Conservation (phyloP, 2,113 vertebrate species). For the Microtus oregoni region DNA sequence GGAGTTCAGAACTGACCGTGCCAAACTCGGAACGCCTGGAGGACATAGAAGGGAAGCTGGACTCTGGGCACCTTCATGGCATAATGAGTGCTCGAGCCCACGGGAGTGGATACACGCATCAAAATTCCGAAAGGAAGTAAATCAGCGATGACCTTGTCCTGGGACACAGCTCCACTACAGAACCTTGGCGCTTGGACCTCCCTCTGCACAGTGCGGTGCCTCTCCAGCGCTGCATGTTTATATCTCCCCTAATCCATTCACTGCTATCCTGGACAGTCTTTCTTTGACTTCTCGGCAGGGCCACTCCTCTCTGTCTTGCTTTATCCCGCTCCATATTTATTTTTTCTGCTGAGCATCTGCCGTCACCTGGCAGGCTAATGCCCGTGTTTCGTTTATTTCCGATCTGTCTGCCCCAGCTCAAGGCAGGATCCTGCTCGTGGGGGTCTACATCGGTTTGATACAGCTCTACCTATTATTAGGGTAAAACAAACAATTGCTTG, state of each 20-base stretch:
- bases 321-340: neutral
- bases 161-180: neutral
- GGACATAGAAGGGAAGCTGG: no score
- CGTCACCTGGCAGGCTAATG: neutral
- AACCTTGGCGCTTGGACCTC: neutral
- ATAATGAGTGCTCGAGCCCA: neutral
- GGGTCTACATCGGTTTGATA: neutral
- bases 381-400: neutral
- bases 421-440: neutral
- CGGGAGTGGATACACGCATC: neutral
- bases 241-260: neutral
- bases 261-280: no score
- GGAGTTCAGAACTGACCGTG: neutral
- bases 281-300: no score
- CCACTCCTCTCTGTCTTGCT: neutral
- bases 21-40: neutral
- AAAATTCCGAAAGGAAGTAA: neutral
- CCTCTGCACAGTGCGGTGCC: rapidly evolving
- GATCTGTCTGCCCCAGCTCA: neutral
- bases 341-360: neutral
- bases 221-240: neutral
- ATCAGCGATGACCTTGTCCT: neutral
- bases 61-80: neutral
- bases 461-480: neutral
- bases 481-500: no score